Percentiles rank a stretch among this genome's conserved stretches.
Evolutionary conservation across 2,888 invertebrate species (phyloP).

Genomic region (Thumatha senex): DNA sequence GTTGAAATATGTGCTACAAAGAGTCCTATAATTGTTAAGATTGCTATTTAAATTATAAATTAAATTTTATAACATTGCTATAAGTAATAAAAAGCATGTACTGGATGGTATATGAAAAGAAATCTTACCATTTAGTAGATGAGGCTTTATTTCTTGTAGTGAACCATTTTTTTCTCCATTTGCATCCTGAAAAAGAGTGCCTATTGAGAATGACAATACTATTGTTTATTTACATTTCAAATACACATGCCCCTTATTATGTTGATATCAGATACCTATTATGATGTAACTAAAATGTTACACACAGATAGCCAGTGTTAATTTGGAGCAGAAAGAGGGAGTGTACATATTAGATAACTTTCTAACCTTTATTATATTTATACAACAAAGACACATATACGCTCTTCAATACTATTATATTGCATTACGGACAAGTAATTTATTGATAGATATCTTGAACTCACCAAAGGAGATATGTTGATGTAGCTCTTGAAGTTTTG

Average conservation of each 20-base stretch:
- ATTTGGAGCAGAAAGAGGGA: background rate
- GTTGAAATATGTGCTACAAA: too few species aligned
- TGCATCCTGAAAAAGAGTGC: slow-evolving; percentile 60
- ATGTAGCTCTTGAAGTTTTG: slow-evolving; percentile 84
- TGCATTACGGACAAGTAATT: background rate
- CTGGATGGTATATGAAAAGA: background rate
- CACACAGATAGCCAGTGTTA: background rate
- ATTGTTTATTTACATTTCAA: slow-evolving; percentile 6
- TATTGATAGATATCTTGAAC: slow-evolving; percentile 5
- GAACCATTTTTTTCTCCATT: slow-evolving; percentile 80
- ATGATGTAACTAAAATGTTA: background rate
- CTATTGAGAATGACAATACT: background rate
- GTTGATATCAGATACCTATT: background rate
- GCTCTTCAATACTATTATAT: too few species aligned
- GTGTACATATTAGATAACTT: slow-evolving; percentile 2
- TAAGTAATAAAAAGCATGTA: too few species aligned
- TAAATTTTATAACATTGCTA: too few species aligned
- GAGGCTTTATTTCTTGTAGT: slow-evolving; percentile 77
- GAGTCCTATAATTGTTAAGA: too few species aligned
- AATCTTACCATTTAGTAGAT: slow-evolving; percentile 78
- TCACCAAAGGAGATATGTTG: slow-evolving; percentile 71
- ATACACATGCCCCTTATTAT: background rate
- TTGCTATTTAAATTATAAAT: too few species aligned
- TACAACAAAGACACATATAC: background rate
- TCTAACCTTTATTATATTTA: background rate